These are phyloP conservation scores for Plotosus lineatus DNA, from an alignment of 2,113 vertebrate species.

Conservation along the genomic window DNA sequence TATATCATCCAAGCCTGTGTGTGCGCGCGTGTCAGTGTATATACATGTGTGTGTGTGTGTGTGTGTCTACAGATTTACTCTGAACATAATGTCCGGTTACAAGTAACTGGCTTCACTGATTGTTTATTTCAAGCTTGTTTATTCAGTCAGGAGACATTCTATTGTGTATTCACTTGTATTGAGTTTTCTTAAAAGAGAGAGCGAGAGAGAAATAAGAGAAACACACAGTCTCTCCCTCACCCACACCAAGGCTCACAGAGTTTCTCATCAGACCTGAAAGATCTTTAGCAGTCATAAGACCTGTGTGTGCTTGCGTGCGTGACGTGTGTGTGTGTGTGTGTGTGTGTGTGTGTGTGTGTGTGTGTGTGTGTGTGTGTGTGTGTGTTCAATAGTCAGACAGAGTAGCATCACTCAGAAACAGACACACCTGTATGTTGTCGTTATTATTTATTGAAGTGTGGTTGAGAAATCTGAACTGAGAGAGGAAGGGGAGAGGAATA, in stretches of 20 bases:
- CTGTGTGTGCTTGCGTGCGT: too few relatives aligned
- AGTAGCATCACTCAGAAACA: neutral
- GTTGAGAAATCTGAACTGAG: neutral
- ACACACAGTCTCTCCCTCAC: neutral
- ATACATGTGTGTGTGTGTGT: too few relatives aligned
- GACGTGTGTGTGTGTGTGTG: neutral
- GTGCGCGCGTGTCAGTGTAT: too few relatives aligned
- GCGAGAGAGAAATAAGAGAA: neutral
- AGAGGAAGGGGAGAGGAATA: neutral
- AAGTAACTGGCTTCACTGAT: neutral
- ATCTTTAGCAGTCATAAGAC: conserved; percentile 16
- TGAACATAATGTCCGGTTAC: neutral
- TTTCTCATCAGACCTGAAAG: conserved; percentile 3
- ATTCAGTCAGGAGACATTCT: neutral
- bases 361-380: neutral
- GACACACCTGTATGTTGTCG: neutral
- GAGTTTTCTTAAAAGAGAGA: neutral
- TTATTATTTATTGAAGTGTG: neutral
- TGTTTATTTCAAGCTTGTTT: neutral
- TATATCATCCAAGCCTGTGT: too few relatives aligned
- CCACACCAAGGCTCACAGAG: neutral
- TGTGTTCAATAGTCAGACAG: neutral
- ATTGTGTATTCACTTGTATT: neutral
- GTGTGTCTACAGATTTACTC: too few relatives aligned
- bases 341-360: neutral